phyloP scores from a whole-genome alignment of 2,888 invertebrate genomes.

The Andricus quercusramuli region DNA sequence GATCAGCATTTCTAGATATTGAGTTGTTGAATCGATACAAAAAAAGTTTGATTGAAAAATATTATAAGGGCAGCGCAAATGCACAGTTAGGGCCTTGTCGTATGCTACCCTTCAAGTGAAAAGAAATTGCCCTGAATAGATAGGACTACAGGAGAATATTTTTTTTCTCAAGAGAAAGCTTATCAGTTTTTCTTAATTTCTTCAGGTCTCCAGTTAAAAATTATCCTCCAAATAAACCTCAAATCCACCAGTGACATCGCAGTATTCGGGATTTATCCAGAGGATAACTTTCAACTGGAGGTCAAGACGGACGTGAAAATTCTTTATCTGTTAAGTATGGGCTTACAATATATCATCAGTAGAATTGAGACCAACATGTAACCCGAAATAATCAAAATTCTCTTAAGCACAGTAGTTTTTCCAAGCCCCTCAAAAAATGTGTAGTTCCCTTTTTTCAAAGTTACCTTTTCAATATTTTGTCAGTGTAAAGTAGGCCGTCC shows the following conservation, averaged over 20 bases:
- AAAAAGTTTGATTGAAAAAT: too few relatives aligned
- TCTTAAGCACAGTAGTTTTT: constrained; percentile 32
- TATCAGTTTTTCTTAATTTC: constrained; percentile 37
- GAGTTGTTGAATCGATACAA: too few relatives aligned
- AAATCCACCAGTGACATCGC: constrained; percentile 36
- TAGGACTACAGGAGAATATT: not conserved
- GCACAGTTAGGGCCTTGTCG: too few relatives aligned
- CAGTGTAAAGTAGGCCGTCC: not conserved
- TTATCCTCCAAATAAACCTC: constrained; percentile 40
- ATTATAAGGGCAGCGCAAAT: too few relatives aligned
- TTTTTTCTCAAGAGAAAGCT: constrained; percentile 5
- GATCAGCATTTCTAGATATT: too few relatives aligned
- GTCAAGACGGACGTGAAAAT: constrained; percentile 37
- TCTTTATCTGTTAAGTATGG: constrained; percentile 38
- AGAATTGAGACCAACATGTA: not conserved
- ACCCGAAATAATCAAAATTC: not conserved
- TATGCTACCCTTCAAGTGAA: not conserved
- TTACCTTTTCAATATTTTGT: not conserved
- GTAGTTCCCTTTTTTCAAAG: not conserved
- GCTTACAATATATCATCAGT: constrained; percentile 1
- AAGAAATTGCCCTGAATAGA: not conserved
- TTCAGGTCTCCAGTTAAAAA: constrained; percentile 41
- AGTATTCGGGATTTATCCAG: constrained; percentile 42
- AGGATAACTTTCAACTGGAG: constrained; percentile 42
- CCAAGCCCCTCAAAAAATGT: constrained; percentile 1